Evolutionary conservation across 2,113 vertebrate genomes (phyloP), one percentile per base, ranked within the genome.

Genomic region (Alces alces): DNA sequence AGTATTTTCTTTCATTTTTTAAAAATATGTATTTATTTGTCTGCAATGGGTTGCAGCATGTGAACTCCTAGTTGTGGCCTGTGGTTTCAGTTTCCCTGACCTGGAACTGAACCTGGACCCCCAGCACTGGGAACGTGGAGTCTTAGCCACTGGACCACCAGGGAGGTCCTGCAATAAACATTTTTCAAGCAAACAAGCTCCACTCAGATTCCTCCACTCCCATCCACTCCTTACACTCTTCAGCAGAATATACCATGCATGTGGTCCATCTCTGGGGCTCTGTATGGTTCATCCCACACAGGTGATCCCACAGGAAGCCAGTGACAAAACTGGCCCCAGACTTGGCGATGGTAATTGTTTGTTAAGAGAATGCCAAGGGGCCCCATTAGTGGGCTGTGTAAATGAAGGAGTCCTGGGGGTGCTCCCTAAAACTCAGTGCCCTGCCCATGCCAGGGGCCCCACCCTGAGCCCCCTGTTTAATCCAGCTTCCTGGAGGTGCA

Each of bases 231-330:
- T n/a, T 43, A 19, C 8, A 14, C 45, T 58, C 55, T 57, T 91
- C 55, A 17, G 1, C 1, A 36, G 30, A 54, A 10, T 11, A 6
- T 5, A 4, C 1, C 6, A 50, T 10, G 9, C 10, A 14, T 25
- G 36, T 33, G 15, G 54, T 17, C 47, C 80, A 36, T 36, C 52
- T 27, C 80, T 36, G 52, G 50, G 50, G 11, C 47, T 30, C 36
- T 2, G 0, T 15, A n/a, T 23, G 10, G 50, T n/a, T 52, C 60
- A 39, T 43, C 43, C 47, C 47, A 50, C 47, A 50, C 0, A 1
- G 39, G 5, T n/a, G 16, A 8, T 50, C 70, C 79, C 54, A 28
- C 45, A 13, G 66, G 13, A n/a, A 91, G 39, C 57, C 80, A 84
- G 39, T 1, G 1, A n/a, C 4, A 2, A 27, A 86, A n/a, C 79